These are phyloP conservation scores for Trachelus tabidus DNA, from an alignment of 2,888 invertebrate species.

Conservation along the genomic window DNA sequence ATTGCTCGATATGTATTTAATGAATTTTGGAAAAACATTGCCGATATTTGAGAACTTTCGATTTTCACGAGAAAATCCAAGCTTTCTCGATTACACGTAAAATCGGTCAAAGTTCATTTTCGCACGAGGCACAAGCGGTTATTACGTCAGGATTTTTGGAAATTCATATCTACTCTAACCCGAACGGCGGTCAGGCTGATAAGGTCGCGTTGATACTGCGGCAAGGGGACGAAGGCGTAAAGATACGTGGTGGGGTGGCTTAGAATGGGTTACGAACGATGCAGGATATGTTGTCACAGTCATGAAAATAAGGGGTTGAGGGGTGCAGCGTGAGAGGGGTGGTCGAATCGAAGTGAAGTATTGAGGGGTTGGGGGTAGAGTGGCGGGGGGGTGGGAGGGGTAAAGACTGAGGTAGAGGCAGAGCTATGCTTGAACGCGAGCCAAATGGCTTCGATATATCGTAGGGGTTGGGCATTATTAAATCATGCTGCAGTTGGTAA, in stretches of 20 bases:
- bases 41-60: background rate
- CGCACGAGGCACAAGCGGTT: background rate
- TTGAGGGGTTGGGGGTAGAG: background rate
- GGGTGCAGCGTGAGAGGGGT: too few relatives aligned
- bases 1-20: background rate
- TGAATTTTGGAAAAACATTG: background rate
- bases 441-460: slow-evolving; percentile 47
- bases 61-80: too few relatives aligned
- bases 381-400: background rate
- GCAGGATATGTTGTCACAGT: background rate
- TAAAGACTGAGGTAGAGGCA: background rate
- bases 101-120: background rate
- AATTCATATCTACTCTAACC: slow-evolving; percentile 37
- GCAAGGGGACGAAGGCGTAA: background rate
- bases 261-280: too few relatives aligned
- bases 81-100: background rate
- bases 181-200: background rate
- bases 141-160: slow-evolving; percentile 12
- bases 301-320: background rate
- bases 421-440: slow-evolving; percentile 36
- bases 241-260: background rate
- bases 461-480: slow-evolving; percentile 47
- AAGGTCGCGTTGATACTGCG: background rate
- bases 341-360: background rate
- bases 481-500: slow-evolving; percentile 55